Evolutionary conservation across 2,113 vertebrate species (phyloP).

Genomic region (Gyps fulvus): DNA sequence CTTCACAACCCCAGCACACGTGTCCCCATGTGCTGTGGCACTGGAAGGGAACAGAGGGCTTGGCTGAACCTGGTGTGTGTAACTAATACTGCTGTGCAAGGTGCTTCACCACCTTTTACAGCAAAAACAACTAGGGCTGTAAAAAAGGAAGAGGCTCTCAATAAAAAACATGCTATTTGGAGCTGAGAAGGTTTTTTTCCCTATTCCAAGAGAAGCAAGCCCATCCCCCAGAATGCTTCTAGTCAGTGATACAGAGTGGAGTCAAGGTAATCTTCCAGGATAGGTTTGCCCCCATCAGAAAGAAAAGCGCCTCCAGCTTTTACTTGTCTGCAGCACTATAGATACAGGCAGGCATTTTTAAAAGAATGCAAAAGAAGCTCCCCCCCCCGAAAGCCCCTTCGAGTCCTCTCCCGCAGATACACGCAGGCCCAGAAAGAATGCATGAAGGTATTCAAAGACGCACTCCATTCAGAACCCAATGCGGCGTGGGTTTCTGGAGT

Average conservation of each 20-base stretch:
- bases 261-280: background rate
- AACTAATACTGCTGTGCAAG: background rate
- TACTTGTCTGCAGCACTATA: background rate
- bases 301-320: background rate
- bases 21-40: fast-evolving
- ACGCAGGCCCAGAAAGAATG: background rate
- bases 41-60: background rate
- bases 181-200: background rate
- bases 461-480: background rate
- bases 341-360: background rate
- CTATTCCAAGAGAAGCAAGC: background rate
- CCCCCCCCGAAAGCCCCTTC: background rate
- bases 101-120: background rate
- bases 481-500: fast-evolving
- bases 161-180: background rate
- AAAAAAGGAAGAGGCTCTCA: background rate
- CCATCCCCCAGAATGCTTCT: background rate
- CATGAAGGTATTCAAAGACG: background rate
- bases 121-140: conserved; percentile 17
- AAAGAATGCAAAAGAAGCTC: background rate
- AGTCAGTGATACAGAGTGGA: background rate
- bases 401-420: background rate
- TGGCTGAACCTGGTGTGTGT: background rate
- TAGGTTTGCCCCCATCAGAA: background rate
- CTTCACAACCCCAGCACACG: background rate